Evolutionary conservation across 2,113 vertebrate genomes (phyloP).

Genomic region (Arvicanthis niloticus): DNA sequence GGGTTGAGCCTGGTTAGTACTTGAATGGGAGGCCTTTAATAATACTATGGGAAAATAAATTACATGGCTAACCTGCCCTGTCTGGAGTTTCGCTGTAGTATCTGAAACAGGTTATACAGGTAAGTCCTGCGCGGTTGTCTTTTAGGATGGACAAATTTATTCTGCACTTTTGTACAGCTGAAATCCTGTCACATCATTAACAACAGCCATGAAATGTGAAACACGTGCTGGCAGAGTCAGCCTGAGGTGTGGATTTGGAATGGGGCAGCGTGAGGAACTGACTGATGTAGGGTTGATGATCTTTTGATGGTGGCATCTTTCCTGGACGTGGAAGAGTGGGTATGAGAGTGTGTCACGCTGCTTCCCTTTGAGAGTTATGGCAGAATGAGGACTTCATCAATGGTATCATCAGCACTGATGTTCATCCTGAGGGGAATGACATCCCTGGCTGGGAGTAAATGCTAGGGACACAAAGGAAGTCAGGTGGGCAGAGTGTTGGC

Average conservation of each 20-base stretch:
- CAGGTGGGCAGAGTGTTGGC: background rate
- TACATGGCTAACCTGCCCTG: background rate
- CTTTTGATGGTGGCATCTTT: background rate
- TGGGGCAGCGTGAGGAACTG: background rate
- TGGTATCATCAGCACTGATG: background rate
- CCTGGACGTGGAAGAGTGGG: background rate
- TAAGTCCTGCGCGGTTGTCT: background rate
- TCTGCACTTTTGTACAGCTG: background rate
- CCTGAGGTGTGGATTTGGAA: background rate
- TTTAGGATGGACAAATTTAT: background rate
- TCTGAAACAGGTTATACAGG: background rate
- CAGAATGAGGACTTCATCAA: background rate
- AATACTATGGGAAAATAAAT: background rate
- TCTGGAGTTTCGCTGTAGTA: background rate
- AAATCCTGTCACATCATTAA: background rate
- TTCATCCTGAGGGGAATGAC: background rate
- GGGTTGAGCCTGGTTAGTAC: background rate
- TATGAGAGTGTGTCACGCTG: background rate
- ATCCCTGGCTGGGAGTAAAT: background rate
- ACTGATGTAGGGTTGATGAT: background rate
- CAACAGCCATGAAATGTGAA: background rate
- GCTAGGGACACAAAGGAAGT: background rate
- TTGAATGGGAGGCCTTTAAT: background rate
- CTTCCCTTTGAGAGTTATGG: background rate
- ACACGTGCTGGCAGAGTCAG: background rate